phyloP scores from a whole-genome alignment of 1,140 invertebrate genomes.

The Eufriesea mexicana region DNA sequence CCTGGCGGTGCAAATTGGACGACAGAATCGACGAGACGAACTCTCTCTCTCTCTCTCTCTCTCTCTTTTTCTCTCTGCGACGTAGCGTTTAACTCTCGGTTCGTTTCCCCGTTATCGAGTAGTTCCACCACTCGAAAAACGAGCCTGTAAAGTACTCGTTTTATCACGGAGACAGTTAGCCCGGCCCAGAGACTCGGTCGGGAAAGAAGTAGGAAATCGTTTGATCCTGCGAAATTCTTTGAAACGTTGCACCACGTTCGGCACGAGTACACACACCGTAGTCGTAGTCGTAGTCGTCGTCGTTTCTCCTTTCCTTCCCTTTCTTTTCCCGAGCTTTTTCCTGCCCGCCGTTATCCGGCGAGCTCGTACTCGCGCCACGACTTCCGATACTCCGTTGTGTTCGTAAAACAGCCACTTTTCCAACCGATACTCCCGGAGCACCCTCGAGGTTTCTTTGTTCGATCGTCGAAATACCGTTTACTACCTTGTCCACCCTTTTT shows the following conservation, averaged over 20 bases:
- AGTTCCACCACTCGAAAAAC: not conserved
- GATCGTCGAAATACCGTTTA: conserved; percentile 51
- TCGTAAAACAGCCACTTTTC: conserved; percentile 75
- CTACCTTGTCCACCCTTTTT: conserved; percentile 29
- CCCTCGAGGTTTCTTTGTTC: conserved; percentile 72
- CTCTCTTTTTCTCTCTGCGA: not conserved
- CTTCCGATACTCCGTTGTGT: conserved; percentile 61
- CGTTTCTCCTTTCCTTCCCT: not conserved
- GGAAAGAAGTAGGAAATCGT: conserved; percentile 9
- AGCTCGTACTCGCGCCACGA: conserved; percentile 61
- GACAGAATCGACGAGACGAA: too few relatives aligned
- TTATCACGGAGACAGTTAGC: not conserved
- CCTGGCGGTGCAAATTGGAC: not conserved
- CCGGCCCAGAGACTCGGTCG: too few relatives aligned
- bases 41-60: too few relatives aligned
- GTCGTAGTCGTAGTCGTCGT: too few relatives aligned
- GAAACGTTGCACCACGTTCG: conserved; percentile 35
- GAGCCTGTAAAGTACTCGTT: conserved; percentile 8
- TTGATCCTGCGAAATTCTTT: conserved; percentile 41
- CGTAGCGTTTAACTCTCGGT: not conserved
- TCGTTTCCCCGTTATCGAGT: not conserved
- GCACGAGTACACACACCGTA: not conserved
- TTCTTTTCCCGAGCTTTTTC: conserved; percentile 18
- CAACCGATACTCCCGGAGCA: conserved; percentile 57
- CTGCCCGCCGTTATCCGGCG: not conserved